phyloP scores from a whole-genome alignment of 2,113 vertebrate genomes.

The Saccopteryx leptura region DNA sequence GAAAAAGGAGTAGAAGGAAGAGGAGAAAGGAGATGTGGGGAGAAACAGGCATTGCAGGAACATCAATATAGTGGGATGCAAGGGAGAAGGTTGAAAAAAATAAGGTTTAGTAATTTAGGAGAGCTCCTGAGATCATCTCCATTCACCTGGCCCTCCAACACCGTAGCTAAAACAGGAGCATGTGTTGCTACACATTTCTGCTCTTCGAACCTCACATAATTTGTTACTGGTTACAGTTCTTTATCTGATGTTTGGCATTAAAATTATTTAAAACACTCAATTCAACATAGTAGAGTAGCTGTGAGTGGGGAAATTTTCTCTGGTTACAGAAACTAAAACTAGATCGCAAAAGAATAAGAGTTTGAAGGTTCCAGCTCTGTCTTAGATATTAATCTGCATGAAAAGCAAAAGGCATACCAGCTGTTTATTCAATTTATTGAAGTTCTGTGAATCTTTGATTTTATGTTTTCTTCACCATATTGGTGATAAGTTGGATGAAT shows the following conservation, averaged over 20 bases:
- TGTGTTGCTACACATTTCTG: neutral
- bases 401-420: constrained; percentile 25
- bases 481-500: neutral
- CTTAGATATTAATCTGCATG: neutral
- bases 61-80: neutral
- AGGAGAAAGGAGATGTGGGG: neutral
- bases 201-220: neutral
- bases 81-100: neutral
- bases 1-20: neutral
- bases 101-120: neutral
- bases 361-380: neutral
- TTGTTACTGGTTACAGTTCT: neutral
- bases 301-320: neutral
- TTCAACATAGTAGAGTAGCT: neutral
- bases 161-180: neutral
- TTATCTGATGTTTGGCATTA: constrained; percentile 6
- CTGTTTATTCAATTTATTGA: neutral
- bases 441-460: neutral
- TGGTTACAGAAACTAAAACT: neutral
- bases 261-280: neutral
- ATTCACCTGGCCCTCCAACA: neutral
- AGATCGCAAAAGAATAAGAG: neutral
- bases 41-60: neutral
- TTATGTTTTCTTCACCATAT: neutral
- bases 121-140: neutral